phyloP scores from a whole-genome alignment of 2,797 vertebrate species.

The Hephaestus fuliginosus region DNA sequence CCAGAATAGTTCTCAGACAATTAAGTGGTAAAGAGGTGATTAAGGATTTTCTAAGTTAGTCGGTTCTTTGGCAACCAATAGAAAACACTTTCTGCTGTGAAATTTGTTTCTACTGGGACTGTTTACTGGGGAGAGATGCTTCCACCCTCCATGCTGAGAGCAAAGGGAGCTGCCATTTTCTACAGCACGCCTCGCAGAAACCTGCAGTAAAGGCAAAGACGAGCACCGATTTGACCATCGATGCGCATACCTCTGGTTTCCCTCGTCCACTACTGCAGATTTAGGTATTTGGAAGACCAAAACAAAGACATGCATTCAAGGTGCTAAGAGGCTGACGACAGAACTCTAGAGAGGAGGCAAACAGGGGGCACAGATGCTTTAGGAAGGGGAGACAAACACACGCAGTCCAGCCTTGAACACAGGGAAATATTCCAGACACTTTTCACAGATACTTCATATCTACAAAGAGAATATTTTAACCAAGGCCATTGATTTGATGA shows the following conservation, averaged over 20 bases:
- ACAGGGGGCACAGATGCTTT: constrained; percentile 72
- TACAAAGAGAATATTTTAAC: neutral
- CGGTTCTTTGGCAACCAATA: constrained; percentile 45
- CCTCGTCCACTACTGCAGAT: constrained; percentile 84
- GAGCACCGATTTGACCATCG: constrained; percentile 61
- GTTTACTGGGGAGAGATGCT: constrained; percentile 86
- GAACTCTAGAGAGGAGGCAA: constrained; percentile 70
- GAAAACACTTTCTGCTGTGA: constrained; percentile 28
- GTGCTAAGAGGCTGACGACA: constrained; percentile 76
- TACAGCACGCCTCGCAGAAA: constrained; percentile 79
- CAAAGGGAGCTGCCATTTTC: constrained; percentile 77
- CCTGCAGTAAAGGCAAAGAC: constrained; percentile 84
- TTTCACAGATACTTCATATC: constrained; percentile 5
- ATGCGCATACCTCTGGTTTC: constrained; percentile 74
- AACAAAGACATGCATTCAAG: constrained; percentile 85
- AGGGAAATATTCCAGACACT: constrained; percentile 82
- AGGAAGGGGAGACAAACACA: constrained; percentile 74
- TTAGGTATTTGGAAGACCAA: constrained; percentile 70
- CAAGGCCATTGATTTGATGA: neutral
- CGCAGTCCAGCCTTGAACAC: constrained; percentile 72
- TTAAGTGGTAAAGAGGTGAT: constrained; percentile 25
- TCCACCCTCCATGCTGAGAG: constrained; percentile 84
- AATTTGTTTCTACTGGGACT: constrained; percentile 79
- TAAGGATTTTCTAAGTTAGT: constrained; percentile 22
- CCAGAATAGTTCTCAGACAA: constrained; percentile 62